phyloP scores from a whole-genome alignment of 1,140 invertebrate species.

The Drosophila ogumai region DNA sequence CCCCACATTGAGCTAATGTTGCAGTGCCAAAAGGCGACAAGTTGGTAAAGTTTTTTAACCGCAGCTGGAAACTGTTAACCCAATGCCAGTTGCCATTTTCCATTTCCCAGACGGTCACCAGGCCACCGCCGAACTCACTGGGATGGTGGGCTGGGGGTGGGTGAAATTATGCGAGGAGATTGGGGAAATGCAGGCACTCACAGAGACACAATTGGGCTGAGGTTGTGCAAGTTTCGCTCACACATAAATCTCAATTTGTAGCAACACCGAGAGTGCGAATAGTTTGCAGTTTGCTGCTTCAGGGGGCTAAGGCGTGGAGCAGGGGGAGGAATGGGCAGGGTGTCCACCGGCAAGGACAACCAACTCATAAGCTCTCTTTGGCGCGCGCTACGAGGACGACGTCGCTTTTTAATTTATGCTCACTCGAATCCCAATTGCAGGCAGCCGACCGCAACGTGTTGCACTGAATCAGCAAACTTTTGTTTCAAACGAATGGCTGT shows the following conservation, averaged over 20 bases:
- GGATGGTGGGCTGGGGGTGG: background rate
- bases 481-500: conserved; percentile 15
- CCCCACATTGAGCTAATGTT: conserved; percentile 51
- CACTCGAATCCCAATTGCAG: conserved; percentile 77
- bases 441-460: conserved; percentile 78
- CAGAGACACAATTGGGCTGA: conserved; percentile 69
- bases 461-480: conserved; percentile 62
- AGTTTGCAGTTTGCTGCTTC: conserved; percentile 59
- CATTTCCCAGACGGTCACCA: conserved; percentile 68
- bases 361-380: conserved; percentile 52
- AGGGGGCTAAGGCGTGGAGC: background rate
- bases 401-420: conserved; percentile 79
- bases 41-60: conserved; percentile 72
- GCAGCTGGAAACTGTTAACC: conserved; percentile 55
- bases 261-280: conserved; percentile 76
- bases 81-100: conserved; percentile 74
- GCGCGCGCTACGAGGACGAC: conserved; percentile 12
- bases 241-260: conserved; percentile 82
- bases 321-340: background rate
- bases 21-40: conserved; percentile 67
- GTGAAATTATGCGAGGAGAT: background rate
- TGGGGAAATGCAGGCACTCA: conserved; percentile 15
- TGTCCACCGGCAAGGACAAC: conserved; percentile 40
- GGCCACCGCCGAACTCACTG: conserved; percentile 40
- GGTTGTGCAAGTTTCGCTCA: conserved; percentile 75